A percentile compares a stretch with the other conserved stretches of the same genome.
Evolutionary conservation across 2,113 vertebrate genomes (phyloP).

Genomic region (Gallinago paraguaiae): DNA sequence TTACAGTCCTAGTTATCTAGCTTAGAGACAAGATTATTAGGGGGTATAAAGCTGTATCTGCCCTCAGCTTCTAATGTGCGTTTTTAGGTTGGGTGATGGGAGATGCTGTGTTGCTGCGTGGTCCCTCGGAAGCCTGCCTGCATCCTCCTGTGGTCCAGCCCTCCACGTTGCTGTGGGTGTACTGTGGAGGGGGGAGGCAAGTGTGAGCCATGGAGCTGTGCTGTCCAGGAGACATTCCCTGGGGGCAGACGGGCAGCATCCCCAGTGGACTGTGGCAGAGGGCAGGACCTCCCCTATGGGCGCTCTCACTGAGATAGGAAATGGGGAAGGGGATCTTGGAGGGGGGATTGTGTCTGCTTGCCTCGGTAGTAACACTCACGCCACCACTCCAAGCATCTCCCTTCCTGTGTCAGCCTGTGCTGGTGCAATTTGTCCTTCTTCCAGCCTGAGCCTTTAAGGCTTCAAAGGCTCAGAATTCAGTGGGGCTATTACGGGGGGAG

Average conservation of each 20-base stretch:
- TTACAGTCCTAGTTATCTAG: conserved; percentile 54
- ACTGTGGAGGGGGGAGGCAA: neutral
- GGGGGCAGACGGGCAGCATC: fast-evolving
- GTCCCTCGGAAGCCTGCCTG: neutral
- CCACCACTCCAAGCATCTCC: neutral
- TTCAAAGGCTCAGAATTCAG: neutral
- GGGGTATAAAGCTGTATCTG: conserved; percentile 36
- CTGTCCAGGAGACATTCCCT: neutral
- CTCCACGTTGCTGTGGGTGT: neutral
- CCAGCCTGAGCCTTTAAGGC: neutral
- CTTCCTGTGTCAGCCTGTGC: neutral
- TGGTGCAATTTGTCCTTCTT: neutral
- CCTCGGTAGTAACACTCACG: fast-evolving
- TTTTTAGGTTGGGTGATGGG: neutral
- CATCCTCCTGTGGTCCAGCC: neutral
- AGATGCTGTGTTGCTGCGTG: fast-evolving
- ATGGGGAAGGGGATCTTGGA: neutral
- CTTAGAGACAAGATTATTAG: conserved; percentile 58
- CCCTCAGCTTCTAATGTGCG: neutral
- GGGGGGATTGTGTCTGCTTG: fast-evolving
- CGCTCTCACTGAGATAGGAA: neutral
- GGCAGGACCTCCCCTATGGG: neutral
- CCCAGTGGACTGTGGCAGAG: neutral
- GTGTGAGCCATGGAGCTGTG: neutral
- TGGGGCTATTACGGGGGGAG: neutral